These are phyloP conservation scores for Triplophysa siluroides DNA, from an alignment of 2,113 vertebrate species.

Conservation along the genomic window DNA sequence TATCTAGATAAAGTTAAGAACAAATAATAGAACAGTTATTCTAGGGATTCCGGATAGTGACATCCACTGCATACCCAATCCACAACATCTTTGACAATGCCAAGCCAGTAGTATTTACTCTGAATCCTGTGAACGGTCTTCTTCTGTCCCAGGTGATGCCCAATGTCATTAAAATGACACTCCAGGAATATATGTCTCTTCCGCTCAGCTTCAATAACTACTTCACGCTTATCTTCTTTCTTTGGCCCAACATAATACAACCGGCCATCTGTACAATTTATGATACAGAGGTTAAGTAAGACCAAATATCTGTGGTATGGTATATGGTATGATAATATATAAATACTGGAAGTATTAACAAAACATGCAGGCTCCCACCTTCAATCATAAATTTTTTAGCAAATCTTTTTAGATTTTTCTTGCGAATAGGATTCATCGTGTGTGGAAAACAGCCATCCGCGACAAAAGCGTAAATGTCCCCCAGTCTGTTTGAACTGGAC, in stretches of 20 bases:
- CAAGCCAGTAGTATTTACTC: conserved; percentile 91
- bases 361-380: conserved; percentile 62
- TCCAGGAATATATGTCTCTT: conserved; percentile 86
- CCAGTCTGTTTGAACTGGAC: conserved; percentile 76
- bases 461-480: conserved; percentile 84
- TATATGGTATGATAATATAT: too few relatives aligned
- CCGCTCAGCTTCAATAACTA: conserved; percentile 82
- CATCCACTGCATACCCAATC: conserved; percentile 79
- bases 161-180: conserved; percentile 84
- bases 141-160: conserved; percentile 88
- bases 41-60: neutral
- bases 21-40: neutral
- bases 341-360: too few relatives aligned
- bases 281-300: neutral
- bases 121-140: conserved; percentile 89
- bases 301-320: too few relatives aligned
- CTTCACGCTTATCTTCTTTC: conserved; percentile 88
- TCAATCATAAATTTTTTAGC: conserved; percentile 86
- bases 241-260: conserved; percentile 89
- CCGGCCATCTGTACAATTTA: conserved; percentile 67
- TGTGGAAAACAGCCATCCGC: conserved; percentile 83
- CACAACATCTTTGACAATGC: conserved; percentile 90
- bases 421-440: conserved; percentile 80
- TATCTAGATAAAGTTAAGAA: neutral
- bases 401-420: conserved; percentile 86